phyloP scores from a whole-genome alignment of 2,797 vertebrate species.

The Sternarchorhynchus goeldii region DNA sequence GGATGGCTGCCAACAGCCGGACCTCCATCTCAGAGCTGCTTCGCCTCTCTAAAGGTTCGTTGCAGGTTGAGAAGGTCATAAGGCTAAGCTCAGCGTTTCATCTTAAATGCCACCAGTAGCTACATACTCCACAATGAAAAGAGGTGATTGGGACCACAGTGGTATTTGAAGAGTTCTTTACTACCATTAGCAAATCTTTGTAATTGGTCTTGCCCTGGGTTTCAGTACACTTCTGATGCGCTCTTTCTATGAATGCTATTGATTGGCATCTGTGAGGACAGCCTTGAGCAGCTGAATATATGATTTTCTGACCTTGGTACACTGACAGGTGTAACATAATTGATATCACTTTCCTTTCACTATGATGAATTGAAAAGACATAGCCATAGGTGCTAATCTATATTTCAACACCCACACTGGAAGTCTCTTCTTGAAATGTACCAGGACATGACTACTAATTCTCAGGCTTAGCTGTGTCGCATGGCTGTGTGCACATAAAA shows the following conservation, averaged over 20 bases:
- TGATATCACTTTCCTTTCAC: conserved; percentile 37
- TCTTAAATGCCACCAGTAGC: conserved; percentile 36
- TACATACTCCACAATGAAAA: conserved; percentile 28
- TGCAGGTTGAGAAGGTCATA: conserved; percentile 40
- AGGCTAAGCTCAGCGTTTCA: conserved; percentile 44
- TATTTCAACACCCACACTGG: conserved; percentile 19
- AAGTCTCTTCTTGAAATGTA: conserved; percentile 35
- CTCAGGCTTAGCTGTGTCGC: not conserved
- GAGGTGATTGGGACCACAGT: conserved; percentile 16
- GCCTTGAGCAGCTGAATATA: conserved; percentile 27
- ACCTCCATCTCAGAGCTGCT: conserved; percentile 43
- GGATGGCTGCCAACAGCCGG: conserved; percentile 53
- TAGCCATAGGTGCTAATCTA: conserved; percentile 33
- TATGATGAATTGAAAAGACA: conserved; percentile 30
- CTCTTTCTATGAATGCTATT: conserved; percentile 9
- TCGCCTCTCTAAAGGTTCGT: conserved; percentile 6
- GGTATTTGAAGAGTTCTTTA: conserved; percentile 21
- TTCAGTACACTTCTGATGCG: conserved; percentile 8
- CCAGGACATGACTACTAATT: conserved; percentile 15
- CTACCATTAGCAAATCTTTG: conserved; percentile 33
- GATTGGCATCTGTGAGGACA: conserved; percentile 19
- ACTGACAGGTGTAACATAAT: conserved; percentile 39
- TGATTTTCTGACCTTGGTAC: conserved; percentile 27
- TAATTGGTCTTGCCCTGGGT: not conserved
- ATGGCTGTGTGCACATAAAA: conserved; percentile 2